phyloP scores from a whole-genome alignment of 1,140 invertebrate species.

The Hylyphantes graminicola region DNA sequence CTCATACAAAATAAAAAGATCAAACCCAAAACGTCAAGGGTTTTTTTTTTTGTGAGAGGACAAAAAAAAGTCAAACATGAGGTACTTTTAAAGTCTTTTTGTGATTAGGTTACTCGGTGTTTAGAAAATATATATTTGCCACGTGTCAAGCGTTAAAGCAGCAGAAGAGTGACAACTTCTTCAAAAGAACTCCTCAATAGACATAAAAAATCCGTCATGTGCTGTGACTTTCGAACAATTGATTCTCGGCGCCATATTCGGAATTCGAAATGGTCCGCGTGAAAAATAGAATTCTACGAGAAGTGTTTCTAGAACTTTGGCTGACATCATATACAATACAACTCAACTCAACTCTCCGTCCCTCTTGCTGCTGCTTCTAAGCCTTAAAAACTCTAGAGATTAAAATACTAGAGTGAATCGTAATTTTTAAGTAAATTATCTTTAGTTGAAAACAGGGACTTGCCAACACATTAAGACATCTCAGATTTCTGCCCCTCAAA shows the following conservation, averaged over 20 bases:
- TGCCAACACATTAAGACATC: too few relatives aligned
- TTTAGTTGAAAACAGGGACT: too few relatives aligned
- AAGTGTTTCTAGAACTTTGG: slow-evolving; percentile 38
- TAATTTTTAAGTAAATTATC: too few relatives aligned
- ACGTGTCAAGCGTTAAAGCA: neutral
- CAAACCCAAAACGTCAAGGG: neutral
- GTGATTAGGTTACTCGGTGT: slow-evolving; percentile 38
- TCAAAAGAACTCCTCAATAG: neutral
- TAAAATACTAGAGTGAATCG: neutral
- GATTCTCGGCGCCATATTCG: slow-evolving; percentile 20
- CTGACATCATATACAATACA: neutral
- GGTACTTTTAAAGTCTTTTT: neutral
- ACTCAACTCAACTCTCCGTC: neutral
- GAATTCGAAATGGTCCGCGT: slow-evolving; percentile 29
- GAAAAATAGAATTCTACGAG: slow-evolving; percentile 18
- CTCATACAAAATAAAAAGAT: too few relatives aligned
- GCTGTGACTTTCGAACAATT: slow-evolving; percentile 33
- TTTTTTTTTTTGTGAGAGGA: neutral
- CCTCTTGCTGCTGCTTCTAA: slow-evolving; percentile 13
- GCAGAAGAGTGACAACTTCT: slow-evolving; percentile 39
- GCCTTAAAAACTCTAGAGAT: slow-evolving; percentile 31
- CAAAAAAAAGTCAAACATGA: neutral
- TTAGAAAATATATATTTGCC: slow-evolving; percentile 33
- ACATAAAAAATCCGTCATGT: neutral
- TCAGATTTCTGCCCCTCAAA: too few relatives aligned